phyloP scores from a whole-genome alignment of 2,113 vertebrate species.

The Xenopus borealis region DNA sequence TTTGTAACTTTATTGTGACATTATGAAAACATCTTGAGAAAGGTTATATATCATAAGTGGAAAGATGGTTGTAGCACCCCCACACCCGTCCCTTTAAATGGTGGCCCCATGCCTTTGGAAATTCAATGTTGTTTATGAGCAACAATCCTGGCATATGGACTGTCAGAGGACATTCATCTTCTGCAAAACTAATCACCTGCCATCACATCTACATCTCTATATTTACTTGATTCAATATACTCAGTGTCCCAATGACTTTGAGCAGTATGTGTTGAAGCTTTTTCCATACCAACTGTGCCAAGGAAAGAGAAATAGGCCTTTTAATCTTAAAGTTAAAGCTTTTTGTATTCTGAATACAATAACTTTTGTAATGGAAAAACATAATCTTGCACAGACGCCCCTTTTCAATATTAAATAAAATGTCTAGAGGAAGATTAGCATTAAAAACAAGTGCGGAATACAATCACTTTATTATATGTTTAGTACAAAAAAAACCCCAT shows the following conservation, averaged over 20 bases:
- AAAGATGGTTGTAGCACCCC: no score
- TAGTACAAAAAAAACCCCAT: slow-evolving; percentile 9
- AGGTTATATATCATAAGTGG: no score
- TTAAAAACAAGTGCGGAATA: slow-evolving; percentile 31
- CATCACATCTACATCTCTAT: slow-evolving; percentile 1
- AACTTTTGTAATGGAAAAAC: slow-evolving; percentile 7
- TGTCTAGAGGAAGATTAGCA: slow-evolving; percentile 22
- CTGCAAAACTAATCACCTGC: not conserved
- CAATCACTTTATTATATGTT: slow-evolving; percentile 21
- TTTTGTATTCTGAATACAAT: slow-evolving; percentile 31
- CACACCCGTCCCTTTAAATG: no score
- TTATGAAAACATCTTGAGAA: no score
- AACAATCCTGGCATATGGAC: not conserved
- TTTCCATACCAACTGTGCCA: slow-evolving; percentile 37
- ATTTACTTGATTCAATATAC: slow-evolving; percentile 1
- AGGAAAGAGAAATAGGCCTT: slow-evolving; percentile 1
- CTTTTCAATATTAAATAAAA: slow-evolving; percentile 27
- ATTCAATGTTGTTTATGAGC: not conserved
- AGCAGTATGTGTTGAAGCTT: not conserved
- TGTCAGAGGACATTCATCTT: not conserved
- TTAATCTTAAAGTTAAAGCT: slow-evolving; percentile 28
- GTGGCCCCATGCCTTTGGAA: no score
- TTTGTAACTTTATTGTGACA: no score
- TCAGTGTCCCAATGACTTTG: slow-evolving; percentile 1
- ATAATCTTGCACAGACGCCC: slow-evolving; percentile 19